phyloP scores from a whole-genome alignment of 2,888 invertebrate species.

The Cerastoderma edule region DNA sequence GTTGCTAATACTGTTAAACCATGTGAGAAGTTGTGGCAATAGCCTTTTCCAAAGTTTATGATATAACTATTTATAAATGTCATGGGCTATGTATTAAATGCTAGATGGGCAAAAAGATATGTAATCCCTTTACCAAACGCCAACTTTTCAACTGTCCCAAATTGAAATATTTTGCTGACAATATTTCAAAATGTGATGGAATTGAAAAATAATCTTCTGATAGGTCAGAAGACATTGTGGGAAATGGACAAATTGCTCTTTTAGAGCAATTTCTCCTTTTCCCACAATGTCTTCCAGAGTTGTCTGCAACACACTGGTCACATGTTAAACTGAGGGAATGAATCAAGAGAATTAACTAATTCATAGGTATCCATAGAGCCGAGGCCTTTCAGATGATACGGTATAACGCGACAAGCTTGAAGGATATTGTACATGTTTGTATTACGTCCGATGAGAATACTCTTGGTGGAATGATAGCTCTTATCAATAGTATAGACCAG shows the following conservation, averaged over 20 bases:
- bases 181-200: not conserved
- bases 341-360: not conserved
- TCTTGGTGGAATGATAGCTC: constrained; percentile 80
- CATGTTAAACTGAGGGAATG: no score
- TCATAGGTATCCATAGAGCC: constrained; percentile 53
- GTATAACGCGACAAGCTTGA: constrained; percentile 48
- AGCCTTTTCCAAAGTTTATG: no score
- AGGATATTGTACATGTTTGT: constrained; percentile 70
- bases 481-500: constrained; percentile 81
- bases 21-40: no score
- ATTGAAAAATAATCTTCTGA: no score
- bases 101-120: no score
- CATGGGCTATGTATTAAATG: no score
- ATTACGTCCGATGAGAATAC: constrained; percentile 77
- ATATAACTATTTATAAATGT: no score
- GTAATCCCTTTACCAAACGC: no score
- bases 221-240: no score
- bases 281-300: not conserved
- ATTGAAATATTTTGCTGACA: not conserved
- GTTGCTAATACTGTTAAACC: no score
- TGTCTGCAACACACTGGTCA: not conserved
- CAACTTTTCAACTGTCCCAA: no score
- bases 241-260: not conserved
- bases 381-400: constrained; percentile 51
- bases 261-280: not conserved